phyloP scores from a whole-genome alignment of 2,797 vertebrate genomes.

The Phrynocephalus guinanensis region DNA sequence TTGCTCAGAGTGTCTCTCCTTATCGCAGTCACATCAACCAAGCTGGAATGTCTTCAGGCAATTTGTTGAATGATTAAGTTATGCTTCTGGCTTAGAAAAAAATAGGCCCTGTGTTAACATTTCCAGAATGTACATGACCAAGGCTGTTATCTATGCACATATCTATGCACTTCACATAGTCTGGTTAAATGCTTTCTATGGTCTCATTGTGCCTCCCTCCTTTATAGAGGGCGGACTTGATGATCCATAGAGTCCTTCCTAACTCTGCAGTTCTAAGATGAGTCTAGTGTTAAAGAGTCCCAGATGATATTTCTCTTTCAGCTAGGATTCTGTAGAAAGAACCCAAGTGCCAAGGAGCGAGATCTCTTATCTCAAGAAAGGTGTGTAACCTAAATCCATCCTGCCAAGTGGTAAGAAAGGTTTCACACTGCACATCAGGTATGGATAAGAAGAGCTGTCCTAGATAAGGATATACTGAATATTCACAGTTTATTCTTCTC shows the following conservation, averaged over 20 bases:
- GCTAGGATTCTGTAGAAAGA: not conserved
- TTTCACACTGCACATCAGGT: not conserved
- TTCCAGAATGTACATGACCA: not conserved
- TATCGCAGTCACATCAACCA: not conserved
- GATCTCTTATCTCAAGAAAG: not conserved
- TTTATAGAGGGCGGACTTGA: too few species aligned
- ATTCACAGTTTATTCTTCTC: too few species aligned
- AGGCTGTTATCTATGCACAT: constrained; percentile 1
- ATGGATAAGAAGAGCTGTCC: too few species aligned
- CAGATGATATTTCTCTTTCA: not conserved
- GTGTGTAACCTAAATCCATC: not conserved
- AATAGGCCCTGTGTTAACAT: not conserved
- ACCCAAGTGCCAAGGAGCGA: not conserved
- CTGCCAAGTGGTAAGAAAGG: not conserved
- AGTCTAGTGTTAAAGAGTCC: not conserved
- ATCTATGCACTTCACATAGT: not conserved
- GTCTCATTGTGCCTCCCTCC: too few species aligned
- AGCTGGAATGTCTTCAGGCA: constrained; percentile 17
- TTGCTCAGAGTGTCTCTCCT: not conserved
- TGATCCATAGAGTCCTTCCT: too few species aligned
- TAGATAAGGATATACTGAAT: too few species aligned
- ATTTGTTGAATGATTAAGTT: constrained; percentile 19
- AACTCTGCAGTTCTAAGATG: too few species aligned
- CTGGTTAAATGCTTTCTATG: not conserved
- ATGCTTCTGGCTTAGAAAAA: not conserved